A percentile compares a stretch with the other conserved stretches of the same genome.
Conservation (phyloP, 2,113 vertebrate genomes). For the Coregonus clupeaformis region DNA sequence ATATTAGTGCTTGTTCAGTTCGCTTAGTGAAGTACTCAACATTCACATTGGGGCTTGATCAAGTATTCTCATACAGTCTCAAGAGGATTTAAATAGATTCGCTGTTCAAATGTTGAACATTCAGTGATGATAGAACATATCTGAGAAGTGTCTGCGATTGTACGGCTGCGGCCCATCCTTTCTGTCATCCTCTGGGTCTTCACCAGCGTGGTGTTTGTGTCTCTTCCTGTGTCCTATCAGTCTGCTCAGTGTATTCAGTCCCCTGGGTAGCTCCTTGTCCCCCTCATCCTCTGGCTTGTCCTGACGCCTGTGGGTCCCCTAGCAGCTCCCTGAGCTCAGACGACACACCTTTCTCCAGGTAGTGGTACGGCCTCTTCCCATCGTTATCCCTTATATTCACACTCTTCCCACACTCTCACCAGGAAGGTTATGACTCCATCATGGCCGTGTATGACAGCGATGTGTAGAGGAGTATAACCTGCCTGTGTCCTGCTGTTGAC, state of each 20-base stretch:
- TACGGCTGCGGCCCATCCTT: not conserved
- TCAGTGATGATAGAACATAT: not conserved
- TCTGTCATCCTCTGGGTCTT: slow-evolving; percentile 50
- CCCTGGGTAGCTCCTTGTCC: slow-evolving; percentile 78
- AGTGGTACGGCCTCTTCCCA: slow-evolving; percentile 87
- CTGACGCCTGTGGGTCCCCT: slow-evolving; percentile 70
- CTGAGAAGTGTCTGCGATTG: too few species aligned
- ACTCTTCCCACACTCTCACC: slow-evolving; percentile 77
- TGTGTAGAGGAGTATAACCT: slow-evolving; percentile 91
- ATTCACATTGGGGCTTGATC: not conserved
- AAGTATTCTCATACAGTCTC: not conserved
- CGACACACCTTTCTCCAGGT: slow-evolving; percentile 73
- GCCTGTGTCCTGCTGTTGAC: slow-evolving; percentile 82
- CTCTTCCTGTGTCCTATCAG: slow-evolving; percentile 76
- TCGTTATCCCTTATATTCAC: slow-evolving; percentile 83
- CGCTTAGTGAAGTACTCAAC: not conserved
- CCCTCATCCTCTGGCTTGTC: slow-evolving; percentile 77
- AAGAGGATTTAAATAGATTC: not conserved
- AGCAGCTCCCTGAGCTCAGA: slow-evolving; percentile 74
- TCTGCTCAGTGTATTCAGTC: slow-evolving; percentile 83
- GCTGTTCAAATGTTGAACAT: not conserved
- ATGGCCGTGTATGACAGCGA: slow-evolving; percentile 86
- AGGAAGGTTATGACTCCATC: slow-evolving; percentile 75
- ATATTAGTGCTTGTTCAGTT: not conserved
- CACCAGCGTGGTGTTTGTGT: slow-evolving; percentile 63